Conservation (phyloP, 2,113 vertebrate genomes). For the Albula goreensis region DNA sequence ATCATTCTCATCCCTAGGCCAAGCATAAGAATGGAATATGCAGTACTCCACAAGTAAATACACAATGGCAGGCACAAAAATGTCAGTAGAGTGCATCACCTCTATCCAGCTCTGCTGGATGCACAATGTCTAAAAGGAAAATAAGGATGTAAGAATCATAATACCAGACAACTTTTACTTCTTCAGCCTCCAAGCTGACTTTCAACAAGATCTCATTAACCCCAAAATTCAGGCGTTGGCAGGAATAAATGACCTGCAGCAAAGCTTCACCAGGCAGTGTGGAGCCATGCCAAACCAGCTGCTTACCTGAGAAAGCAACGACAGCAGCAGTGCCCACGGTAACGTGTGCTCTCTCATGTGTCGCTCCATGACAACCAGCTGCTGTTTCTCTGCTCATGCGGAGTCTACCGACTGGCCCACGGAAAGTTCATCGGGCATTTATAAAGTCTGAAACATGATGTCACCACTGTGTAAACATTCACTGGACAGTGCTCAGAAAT, state of each 20-base stretch:
- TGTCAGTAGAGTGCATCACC: too few relatives aligned
- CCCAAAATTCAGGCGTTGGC: background rate
- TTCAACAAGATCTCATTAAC: background rate
- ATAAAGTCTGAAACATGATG: slow-evolving; percentile 73
- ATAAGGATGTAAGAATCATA: background rate
- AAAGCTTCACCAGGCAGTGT: background rate
- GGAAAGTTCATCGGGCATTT: slow-evolving; percentile 62
- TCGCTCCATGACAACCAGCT: slow-evolving; percentile 56
- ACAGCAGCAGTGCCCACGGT: slow-evolving; percentile 57
- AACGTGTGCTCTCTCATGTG: slow-evolving; percentile 33
- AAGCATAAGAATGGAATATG: background rate
- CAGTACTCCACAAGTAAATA: too few relatives aligned
- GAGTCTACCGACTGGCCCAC: slow-evolving; percentile 56
- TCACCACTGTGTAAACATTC: slow-evolving; percentile 74
- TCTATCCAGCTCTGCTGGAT: background rate
- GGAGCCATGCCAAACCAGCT: background rate
- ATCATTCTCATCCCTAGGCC: background rate
- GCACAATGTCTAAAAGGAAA: background rate
- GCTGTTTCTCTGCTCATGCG: slow-evolving; percentile 37
- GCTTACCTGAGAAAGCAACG: slow-evolving; percentile 67
- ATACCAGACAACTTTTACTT: background rate
- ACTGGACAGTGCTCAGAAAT: slow-evolving; percentile 67
- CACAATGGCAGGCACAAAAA: background rate
- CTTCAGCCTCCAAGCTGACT: background rate
- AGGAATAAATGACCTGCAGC: background rate